Evolutionary conservation across 2,797 vertebrate species (phyloP), one percentile per base, ranked within the genome.

Genomic region (Falco columbarius): DNA sequence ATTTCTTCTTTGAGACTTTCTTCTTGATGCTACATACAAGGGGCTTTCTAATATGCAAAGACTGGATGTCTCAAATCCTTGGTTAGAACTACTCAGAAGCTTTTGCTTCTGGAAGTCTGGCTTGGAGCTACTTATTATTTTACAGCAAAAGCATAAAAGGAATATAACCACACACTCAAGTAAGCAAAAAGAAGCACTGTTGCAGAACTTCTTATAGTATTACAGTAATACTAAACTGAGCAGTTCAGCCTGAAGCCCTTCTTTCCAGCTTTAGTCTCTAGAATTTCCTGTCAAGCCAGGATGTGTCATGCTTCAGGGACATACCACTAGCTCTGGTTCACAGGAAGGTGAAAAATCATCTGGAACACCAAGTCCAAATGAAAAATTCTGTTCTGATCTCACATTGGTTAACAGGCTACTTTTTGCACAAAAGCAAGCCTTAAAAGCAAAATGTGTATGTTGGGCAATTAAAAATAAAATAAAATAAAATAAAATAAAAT

Each of bases 51-150:
- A 71, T 19, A 23, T 9, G 32, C 49, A 34, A 86, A 63, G 20
- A 47, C 2, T 58, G 30, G 34, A 79, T 44, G 24, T 49, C 44
- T 74, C 9, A 0, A 46, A n/a, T 87, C 17, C 26, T 63, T 71
- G 42, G 46, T 46, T 55, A 71, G 59, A 87, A 54, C 14, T 49
- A 34, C 15, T 46, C 44, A 62, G 40, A 84, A 59, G 49, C 34
- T 95, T 93, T 88, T 34, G 32, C 49, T 87, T 80, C 74, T 85
- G 68, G 46, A 91, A 87, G 70, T 81, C 71, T 91, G 58, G 36
- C 40, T 83, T 42, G 15, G 23, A 56, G 27, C 19, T 81, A 73
- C 66, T 84, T 68, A 22, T 3, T 77, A 46, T 71, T 83, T 95
- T 77, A 84, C 17, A 38, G 82, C n/a, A 93, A 58, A 81, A 83